Percentiles rank a stretch among this genome's conserved stretches.
These are phyloP conservation scores for Microdon myrmicae DNA, from an alignment of 2,888 invertebrate species.

Conservation along the genomic window DNA sequence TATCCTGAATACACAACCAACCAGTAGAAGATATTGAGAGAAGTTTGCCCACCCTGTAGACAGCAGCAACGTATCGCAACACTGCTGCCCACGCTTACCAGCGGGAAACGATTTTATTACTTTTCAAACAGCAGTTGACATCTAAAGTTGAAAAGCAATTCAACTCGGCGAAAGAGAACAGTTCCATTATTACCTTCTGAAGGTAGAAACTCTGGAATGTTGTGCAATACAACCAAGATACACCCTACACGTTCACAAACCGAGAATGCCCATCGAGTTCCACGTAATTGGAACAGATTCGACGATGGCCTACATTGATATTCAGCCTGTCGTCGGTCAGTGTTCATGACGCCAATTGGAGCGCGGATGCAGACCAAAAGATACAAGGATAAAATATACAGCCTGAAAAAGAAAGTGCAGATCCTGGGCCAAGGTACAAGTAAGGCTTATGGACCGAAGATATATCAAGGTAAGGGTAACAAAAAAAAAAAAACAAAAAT, in stretches of 20 bases:
- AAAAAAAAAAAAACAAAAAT: not conserved
- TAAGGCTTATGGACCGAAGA: too few relatives aligned
- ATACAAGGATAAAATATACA: conserved; percentile 7
- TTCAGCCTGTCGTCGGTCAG: not conserved
- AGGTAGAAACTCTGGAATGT: conserved; percentile 32
- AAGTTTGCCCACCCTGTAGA: conserved; percentile 1
- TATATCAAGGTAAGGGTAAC: conserved; percentile 3
- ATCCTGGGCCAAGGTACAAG: too few relatives aligned
- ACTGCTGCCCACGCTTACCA: conserved; percentile 36
- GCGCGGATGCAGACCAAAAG: too few relatives aligned
- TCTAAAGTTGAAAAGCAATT: conserved; percentile 51
- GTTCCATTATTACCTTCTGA: conserved; percentile 44
- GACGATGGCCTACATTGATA: not conserved
- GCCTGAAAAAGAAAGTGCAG: conserved; percentile 2
- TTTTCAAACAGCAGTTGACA: conserved; percentile 50
- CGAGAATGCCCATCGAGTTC: conserved; percentile 15
- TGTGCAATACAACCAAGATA: conserved; percentile 18
- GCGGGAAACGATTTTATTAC: conserved; percentile 50
- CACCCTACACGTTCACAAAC: conserved; percentile 30
- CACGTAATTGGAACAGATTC: conserved; percentile 18
- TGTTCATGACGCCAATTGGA: too few relatives aligned
- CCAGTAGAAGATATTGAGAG: not conserved
- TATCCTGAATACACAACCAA: not conserved
- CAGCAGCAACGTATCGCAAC: conserved; percentile 22
- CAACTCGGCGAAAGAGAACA: conserved; percentile 27